A percentile compares a stretch with the other conserved stretches of the same genome.
Conservation (phyloP, 2,113 vertebrate genomes). For the Trichomycterus rosablanca region DNA sequence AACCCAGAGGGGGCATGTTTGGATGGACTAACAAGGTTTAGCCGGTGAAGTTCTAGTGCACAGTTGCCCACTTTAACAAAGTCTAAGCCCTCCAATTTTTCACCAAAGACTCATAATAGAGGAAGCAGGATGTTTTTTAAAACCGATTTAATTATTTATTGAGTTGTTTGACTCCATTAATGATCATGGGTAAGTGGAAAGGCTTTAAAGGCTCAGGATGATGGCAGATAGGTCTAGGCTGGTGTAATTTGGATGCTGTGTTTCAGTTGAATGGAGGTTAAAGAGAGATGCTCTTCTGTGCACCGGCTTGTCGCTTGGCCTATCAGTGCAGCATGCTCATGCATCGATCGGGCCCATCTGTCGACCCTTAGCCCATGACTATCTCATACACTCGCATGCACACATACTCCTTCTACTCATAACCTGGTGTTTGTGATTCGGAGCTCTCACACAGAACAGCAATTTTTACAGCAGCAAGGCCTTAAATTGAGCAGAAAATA, state of each 20-base stretch:
- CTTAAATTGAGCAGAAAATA: slow-evolving; percentile 71
- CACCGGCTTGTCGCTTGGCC: slow-evolving; percentile 18
- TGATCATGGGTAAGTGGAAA: slow-evolving; percentile 7
- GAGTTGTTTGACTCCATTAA: slow-evolving; percentile 7
- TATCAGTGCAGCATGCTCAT: slow-evolving; percentile 28
- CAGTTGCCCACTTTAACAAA: slow-evolving; percentile 18
- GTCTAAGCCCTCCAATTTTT: slow-evolving; percentile 13
- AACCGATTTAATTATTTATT: slow-evolving; percentile 29
- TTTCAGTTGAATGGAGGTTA: slow-evolving; percentile 13
- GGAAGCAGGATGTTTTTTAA: slow-evolving; percentile 8
- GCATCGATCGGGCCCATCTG: slow-evolving; percentile 26
- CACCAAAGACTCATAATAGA: slow-evolving; percentile 6
- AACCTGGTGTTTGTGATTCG: slow-evolving; percentile 44
- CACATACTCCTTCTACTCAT: slow-evolving; percentile 6
- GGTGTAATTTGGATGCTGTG: slow-evolving; percentile 19
- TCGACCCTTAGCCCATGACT: slow-evolving; percentile 28
- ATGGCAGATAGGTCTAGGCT: background rate
- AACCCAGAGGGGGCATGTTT: slow-evolving; percentile 39
- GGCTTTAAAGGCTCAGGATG: slow-evolving; percentile 23
- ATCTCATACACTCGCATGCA: slow-evolving; percentile 28
- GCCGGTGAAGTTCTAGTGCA: slow-evolving; percentile 15
- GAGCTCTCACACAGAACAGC: slow-evolving; percentile 37
- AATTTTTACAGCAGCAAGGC: slow-evolving; percentile 56
- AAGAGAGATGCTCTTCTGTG: slow-evolving; percentile 22
- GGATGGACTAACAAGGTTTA: slow-evolving; percentile 47